A percentile compares a stretch with the other conserved stretches of the same genome.
phyloP scores from a whole-genome alignment of 1,140 invertebrate genomes.

The Plutomurus gul region DNA sequence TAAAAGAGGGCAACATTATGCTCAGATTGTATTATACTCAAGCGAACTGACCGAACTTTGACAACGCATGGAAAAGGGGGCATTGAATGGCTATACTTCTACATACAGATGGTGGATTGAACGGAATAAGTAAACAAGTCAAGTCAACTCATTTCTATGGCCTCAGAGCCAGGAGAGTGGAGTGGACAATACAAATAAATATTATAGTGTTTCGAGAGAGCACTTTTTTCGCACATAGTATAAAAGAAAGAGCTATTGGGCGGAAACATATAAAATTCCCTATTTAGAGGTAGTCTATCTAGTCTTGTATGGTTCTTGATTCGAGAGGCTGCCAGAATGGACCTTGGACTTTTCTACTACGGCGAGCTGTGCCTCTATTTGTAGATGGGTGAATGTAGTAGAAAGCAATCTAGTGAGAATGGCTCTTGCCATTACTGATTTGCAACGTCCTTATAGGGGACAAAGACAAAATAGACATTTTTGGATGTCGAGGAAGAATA shows the following conservation, averaged over 20 bases:
- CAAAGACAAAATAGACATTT: too few species aligned
- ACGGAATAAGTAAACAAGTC: not conserved
- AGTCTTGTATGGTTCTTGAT: not conserved
- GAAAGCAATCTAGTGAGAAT: slow-evolving; percentile 33
- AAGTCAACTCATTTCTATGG: not conserved
- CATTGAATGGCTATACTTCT: not conserved
- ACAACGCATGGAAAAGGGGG: not conserved
- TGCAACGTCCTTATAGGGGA: not conserved
- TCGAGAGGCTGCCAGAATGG: not conserved
- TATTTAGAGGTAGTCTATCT: not conserved
- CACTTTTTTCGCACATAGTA: not conserved
- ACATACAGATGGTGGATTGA: not conserved
- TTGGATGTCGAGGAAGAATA: too few species aligned
- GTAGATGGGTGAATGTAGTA: slow-evolving; percentile 21
- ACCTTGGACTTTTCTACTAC: not conserved
- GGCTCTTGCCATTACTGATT: not conserved
- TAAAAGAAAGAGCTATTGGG: not conserved
- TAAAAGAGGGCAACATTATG: too few species aligned
- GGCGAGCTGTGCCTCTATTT: not conserved
- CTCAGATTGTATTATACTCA: too few species aligned
- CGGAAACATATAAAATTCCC: not conserved
- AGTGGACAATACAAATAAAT: not conserved
- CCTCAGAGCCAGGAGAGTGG: not conserved
- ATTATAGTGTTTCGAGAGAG: not conserved
- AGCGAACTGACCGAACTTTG: not conserved